Evolutionary conservation across 2,113 vertebrate genomes (phyloP), one percentile per base, ranked within the genome.

Genomic region (Echinops telfairi): DNA sequence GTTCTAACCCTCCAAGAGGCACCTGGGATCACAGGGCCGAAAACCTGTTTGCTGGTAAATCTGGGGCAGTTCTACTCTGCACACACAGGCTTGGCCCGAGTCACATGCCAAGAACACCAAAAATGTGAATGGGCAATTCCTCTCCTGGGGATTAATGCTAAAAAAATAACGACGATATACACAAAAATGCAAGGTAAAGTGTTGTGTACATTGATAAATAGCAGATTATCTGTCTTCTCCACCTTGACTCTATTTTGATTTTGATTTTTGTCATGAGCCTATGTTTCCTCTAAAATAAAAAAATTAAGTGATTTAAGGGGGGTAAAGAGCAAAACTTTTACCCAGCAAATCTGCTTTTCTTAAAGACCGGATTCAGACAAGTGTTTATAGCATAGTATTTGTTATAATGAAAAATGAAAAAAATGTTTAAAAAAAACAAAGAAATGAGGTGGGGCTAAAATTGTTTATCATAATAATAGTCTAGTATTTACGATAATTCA

Each of bases 221-320:
- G 84, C 10, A 93, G 53, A 33, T 60, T 53, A 33, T 77, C 75
- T 85, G 29, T 16, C 76, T 14, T 75, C 33, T 40, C 89, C 57
- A 75, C 47, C 91, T 88, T 60, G 79, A 73, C 47, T 89, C 83
- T 73, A 8, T 47, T 91, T 60, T 43, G 57, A n/a, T 38, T 38
- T 60, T 84, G 62, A 60, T 23, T 93, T 53, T 85, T 92, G 83
- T 70, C n/a, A 60, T 40, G 23, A 79, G 15, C 43, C 66, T 43
- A 10, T 83, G 16, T 83, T 73, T 90, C 31, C 88, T 96, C 88
- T 76, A 80, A 93, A 94, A 88, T 90, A 76, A 91, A 88, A 94
- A 94, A 92, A 85, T 53, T 81, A 77, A 88, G 53, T 47, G 75
- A 68, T 78, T 88, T 93, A 68, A 77, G 62, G 43, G 29, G 22